Base-by-base conservation (phyloP, 2,113 vertebrate genomes). In the Taurulus bubalis region DNA sequence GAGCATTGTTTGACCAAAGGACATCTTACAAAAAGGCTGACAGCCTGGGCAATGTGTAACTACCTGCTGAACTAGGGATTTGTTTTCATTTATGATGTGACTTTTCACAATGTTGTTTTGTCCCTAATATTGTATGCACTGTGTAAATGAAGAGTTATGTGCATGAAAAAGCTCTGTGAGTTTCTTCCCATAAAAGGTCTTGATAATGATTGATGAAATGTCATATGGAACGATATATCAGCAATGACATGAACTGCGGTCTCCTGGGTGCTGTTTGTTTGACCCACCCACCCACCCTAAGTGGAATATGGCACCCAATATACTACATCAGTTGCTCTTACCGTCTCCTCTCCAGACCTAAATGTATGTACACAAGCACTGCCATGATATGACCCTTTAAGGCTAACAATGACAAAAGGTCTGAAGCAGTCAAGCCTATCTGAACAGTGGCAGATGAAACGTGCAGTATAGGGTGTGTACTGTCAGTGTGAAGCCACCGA, bases 401-500 rank as follows among this genome's bases (percentile, higher is more conserved):
- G n/a, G 15, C 16, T 28, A 60, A 34, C 30, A 22, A 22, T 7
- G 30, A 62, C 16, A 20, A 62, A 18, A 34, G 8, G 8, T 32
- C 1, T 62, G 7, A 6, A 36, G 6, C 20, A 14, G n/a, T 64
- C 2, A 8, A 49, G 14, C 20, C 8, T 8, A 45, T 30, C 16
- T 12, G 8, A 38, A 38, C 9, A 28, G 36, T 72, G 24, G 53
- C 24, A 55, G 14, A 15, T 24, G 16, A 34, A 62, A 34, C 8
- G 8, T 4, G n/a, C 16, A 16, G 14, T 45, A 8, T 63, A 26
- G 6, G 6, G 34, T 59, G 14, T 68, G 45, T 42, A 62, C 42
- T 63, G 34, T 58, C 36, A 30, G 40, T 7, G 18, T 40, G 24
- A 26, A 8, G 16, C 77, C 77, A 79, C 77, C 40, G 34, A 8